A percentile compares a stretch with the other conserved stretches of the same genome.
phyloP scores from a whole-genome alignment of 1,140 invertebrate species.

The Listronotus bonariensis region DNA sequence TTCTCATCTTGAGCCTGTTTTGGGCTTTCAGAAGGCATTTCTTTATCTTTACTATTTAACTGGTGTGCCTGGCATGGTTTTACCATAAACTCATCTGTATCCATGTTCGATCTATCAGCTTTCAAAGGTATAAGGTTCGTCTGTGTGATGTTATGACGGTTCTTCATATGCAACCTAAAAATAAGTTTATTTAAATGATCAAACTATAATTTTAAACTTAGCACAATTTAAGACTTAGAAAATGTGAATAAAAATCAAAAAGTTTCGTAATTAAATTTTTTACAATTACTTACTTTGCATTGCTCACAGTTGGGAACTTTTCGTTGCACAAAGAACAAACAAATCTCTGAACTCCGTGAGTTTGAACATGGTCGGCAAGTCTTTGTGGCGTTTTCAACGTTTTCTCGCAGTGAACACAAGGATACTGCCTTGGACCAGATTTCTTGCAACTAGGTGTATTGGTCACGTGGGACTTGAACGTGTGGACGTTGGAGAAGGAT shows the following conservation, averaged over 20 bases:
- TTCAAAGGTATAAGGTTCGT: slow-evolving; percentile 59
- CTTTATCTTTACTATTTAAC: slow-evolving; percentile 36
- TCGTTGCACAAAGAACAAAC: slow-evolving; percentile 59
- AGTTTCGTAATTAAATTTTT: too few species aligned
- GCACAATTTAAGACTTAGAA: too few species aligned
- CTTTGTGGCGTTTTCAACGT: slow-evolving; percentile 52
- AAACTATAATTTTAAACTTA: too few species aligned
- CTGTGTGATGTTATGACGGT: slow-evolving; percentile 57
- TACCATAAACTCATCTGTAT: slow-evolving; percentile 61
- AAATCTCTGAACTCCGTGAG: slow-evolving; percentile 56
- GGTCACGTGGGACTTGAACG: slow-evolving; percentile 59
- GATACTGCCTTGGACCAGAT: slow-evolving; percentile 35
- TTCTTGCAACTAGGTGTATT: slow-evolving; percentile 49
- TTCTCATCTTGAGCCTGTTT: slow-evolving; percentile 46
- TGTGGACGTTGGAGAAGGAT: slow-evolving; percentile 42
- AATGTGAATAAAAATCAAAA: too few species aligned
- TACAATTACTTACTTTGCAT: slow-evolving; percentile 36
- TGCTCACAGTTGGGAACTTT: slow-evolving; percentile 34
- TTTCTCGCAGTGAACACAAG: slow-evolving; percentile 63
- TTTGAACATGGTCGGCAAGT: slow-evolving; percentile 52
- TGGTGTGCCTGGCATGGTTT: slow-evolving; percentile 51
- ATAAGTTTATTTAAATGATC: neutral
- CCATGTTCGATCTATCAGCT: slow-evolving; percentile 58
- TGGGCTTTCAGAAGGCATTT: slow-evolving; percentile 2
- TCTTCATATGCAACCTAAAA: slow-evolving; percentile 60